Evolutionary conservation across 2,113 vertebrate species (phyloP), one percentile per base, ranked within the genome.

Genomic region (Sminthopsis crassicaudata): DNA sequence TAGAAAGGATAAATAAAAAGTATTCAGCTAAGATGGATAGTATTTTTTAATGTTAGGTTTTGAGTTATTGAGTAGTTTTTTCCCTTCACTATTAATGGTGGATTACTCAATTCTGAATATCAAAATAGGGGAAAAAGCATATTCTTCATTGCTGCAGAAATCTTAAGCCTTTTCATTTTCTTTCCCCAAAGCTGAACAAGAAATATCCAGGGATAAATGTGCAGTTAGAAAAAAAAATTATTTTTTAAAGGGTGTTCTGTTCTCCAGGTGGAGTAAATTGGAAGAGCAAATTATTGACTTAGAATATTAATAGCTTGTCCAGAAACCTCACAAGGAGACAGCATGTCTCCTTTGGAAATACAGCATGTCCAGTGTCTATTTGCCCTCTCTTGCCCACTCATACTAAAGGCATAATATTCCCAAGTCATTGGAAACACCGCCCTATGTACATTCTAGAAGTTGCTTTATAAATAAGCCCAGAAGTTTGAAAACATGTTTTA

Each of bases 311-410:
- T 55, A 60, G 27, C 92, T 94, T 92, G 67, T 88, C 94, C 96
- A 94, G 84, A 95, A 97, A 97, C 95, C 97, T 97, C 95, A 95
- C 97, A 97, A 42, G 90, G 95, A 0, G 93, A 96, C 92, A 88
- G 46, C 9, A 8, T 88, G 91, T 97, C 95, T 93, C 91, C 91
- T 12, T 84, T 53, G 93, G 95, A 97, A 94, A 96, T 90, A 96
- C 90, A 96, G 55, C 92, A 53, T 96, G 93, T 96, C 67, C 50
- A 60, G 88, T 97, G 53, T 96, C 53, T 94, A 54, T 95, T 90
- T 92, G 89, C 42, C 89, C 88, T 57, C 91, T 53, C 30, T 53
- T 91, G 54, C 53, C 92, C 90, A 94, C 60, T 95, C 67, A 53
- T 60, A 48, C 89, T 0, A 0, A 51, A 30, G 9, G 3, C 67